These are phyloP conservation scores for Styela clava DNA, from an alignment of 23 tunicate genomes.

Conservation along the genomic window DNA sequence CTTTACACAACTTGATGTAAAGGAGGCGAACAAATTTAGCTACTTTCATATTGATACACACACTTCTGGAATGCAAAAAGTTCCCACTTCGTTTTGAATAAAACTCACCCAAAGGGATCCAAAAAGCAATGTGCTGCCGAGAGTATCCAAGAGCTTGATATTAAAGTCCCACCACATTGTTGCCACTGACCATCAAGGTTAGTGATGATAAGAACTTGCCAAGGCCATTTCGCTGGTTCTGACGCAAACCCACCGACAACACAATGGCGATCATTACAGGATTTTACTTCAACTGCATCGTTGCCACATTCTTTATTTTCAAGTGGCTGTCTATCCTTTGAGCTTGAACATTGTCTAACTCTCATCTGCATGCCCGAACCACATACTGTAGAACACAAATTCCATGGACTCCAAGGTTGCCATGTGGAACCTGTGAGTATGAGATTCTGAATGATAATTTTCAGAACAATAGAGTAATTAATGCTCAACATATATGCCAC, in stretches of 20 bases:
- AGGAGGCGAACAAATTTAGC: too few species aligned
- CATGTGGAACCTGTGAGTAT: too few species aligned
- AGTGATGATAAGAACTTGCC: conserved; percentile 2
- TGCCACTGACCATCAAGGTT: neutral
- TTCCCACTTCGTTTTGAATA: too few species aligned
- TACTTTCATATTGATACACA: too few species aligned
- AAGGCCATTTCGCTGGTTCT: conserved; percentile 2
- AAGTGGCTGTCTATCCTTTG: neutral
- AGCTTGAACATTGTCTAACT: neutral
- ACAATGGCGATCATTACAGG: neutral
- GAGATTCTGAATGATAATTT: too few species aligned
- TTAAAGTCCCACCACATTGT: conserved; percentile 9
- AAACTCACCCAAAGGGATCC: neutral
- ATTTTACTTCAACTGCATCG: neutral
- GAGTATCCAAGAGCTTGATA: neutral
- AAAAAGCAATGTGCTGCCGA: conserved; percentile 20
- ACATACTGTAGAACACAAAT: neutral
- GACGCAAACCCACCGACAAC: neutral
- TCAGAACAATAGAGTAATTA: too few species aligned
- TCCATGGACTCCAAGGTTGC: neutral
- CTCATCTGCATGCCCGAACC: neutral
- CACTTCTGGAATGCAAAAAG: too few species aligned
- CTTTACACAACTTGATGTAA: too few species aligned
- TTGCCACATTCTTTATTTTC: neutral
- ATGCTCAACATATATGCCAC: too few species aligned